These are phyloP conservation scores for Centruroides sculpturatus DNA, from an alignment of 1,140 invertebrate species.

Conservation along the genomic window DNA sequence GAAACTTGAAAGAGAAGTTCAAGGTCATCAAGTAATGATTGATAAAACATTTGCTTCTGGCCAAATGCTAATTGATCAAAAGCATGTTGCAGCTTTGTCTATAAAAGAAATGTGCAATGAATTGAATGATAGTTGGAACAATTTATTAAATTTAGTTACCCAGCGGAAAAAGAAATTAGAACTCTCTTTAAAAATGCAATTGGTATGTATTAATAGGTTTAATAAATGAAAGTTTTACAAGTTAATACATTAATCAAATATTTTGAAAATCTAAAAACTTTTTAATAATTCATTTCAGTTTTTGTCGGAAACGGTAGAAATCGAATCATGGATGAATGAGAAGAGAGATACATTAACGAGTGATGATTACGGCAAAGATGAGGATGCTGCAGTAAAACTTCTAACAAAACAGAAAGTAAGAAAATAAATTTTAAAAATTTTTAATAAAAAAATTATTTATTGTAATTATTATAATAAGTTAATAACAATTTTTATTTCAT, in stretches of 20 bases:
- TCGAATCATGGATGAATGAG: conserved; percentile 83
- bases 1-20: conserved; percentile 73
- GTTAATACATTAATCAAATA: not conserved
- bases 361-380: conserved; percentile 70
- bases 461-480: not conserved
- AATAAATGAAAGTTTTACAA: not conserved
- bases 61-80: conserved; percentile 46
- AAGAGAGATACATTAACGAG: conserved; percentile 64
- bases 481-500: no score
- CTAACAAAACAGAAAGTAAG: conserved; percentile 77
- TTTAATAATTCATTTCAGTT: conserved; percentile 39
- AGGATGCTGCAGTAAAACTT: conserved; percentile 75
- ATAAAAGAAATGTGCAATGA: conserved; percentile 14
- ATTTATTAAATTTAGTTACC: conserved; percentile 47
- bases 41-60: conserved; percentile 61
- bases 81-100: conserved; percentile 50
- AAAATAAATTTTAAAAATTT: conserved; percentile 1
- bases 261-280: not conserved
- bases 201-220: conserved; percentile 28
- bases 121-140: conserved; percentile 27
- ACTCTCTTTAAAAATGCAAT: conserved; percentile 69
- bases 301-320: conserved; percentile 61
- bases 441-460: not conserved
- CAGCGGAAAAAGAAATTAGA: conserved; percentile 63
- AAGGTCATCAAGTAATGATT: conserved; percentile 64